Conservation (phyloP, 1,140 invertebrate genomes). For the Cepaea nemoralis region DNA sequence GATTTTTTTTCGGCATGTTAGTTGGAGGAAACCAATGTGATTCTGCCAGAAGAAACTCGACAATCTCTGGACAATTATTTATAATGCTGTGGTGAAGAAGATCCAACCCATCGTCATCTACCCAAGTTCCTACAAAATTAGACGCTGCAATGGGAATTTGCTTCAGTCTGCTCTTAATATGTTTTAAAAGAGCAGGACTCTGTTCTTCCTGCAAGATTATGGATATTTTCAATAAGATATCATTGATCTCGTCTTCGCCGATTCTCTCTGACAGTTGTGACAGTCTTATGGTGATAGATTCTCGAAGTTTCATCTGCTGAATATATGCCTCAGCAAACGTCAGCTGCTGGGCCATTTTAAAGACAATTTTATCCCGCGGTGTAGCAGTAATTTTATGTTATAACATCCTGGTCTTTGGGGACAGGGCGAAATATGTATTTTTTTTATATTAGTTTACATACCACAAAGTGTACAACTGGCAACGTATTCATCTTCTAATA, state of each 20-base stretch:
- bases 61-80: slow-evolving; percentile 10
- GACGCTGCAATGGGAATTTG: background rate
- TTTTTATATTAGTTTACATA: no score
- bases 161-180: background rate
- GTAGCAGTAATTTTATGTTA: no score
- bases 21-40: slow-evolving; percentile 3
- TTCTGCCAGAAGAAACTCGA: slow-evolving; percentile 2
- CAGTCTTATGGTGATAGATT: background rate
- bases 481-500: no score
- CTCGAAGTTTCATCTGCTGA: background rate
- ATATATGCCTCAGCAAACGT: slow-evolving; percentile 16
- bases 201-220: background rate
- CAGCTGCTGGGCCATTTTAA: background rate
- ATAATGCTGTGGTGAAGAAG: slow-evolving; percentile 26
- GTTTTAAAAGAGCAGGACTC: background rate
- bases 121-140: background rate
- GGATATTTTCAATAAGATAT: background rate
- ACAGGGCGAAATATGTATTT: no score
- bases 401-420: no score
- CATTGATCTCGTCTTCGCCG: background rate
- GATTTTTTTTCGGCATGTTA: background rate
- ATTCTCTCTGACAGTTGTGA: background rate
- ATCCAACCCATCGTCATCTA: background rate
- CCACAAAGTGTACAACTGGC: no score
- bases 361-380: no score